Conservation (phyloP, 2,113 vertebrate species). For the Cyanoramphus novaezelandiae region DNA sequence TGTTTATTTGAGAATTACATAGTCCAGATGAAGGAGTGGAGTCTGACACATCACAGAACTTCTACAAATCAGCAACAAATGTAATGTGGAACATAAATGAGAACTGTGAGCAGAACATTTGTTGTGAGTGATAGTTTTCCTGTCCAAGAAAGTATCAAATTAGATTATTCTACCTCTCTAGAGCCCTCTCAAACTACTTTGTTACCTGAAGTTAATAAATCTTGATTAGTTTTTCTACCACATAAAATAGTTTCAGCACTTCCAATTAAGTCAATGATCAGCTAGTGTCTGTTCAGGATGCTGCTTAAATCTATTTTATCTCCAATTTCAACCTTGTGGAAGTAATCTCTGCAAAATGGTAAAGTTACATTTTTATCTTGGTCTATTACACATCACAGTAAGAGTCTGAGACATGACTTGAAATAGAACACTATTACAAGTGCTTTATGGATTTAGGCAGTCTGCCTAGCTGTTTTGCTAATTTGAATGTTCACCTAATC, state of each 20-base stretch:
- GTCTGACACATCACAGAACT: constrained; percentile 29
- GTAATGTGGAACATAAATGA: background rate
- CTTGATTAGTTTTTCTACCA: constrained; percentile 17
- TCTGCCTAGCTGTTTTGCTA: background rate
- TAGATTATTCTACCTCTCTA: constrained; percentile 38
- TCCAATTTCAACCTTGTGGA: background rate
- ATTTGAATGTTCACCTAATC: background rate
- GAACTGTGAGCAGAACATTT: background rate
- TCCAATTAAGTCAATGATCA: constrained; percentile 15
- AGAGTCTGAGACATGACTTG: background rate
- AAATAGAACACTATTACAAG: background rate
- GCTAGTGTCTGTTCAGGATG: background rate
- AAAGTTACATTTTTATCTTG: background rate
- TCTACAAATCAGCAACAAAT: background rate
- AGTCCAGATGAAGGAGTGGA: background rate
- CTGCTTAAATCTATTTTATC: background rate
- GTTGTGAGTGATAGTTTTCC: constrained; percentile 1
- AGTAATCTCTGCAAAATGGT: background rate
- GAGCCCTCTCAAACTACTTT: constrained; percentile 23
- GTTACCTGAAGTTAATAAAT: constrained; percentile 39
- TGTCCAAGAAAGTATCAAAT: constrained; percentile 21
- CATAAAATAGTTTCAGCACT: constrained; percentile 9
- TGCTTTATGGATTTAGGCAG: background rate
- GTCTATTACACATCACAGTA: background rate
- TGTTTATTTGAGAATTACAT: constrained; percentile 1